Base-by-base conservation (phyloP, 1,140 invertebrate species). In the Andricus grossulariae region DNA sequence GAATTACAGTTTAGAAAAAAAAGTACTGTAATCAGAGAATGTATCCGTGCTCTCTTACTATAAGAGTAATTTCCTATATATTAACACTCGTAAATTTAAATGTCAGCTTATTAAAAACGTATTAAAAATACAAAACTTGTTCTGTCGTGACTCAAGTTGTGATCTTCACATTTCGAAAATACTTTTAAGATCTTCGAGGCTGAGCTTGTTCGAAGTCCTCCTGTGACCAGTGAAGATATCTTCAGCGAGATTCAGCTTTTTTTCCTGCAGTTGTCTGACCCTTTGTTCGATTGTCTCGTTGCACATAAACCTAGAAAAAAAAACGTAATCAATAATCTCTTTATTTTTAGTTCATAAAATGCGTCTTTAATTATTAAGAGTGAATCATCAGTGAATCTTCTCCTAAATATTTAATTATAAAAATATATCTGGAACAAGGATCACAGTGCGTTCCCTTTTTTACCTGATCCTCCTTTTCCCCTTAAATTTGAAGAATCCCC, bases 221-320 rank as follows among this genome's bases (percentile, higher is more conserved):
- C 91, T 92, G 0, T 93, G 92, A 11, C 95, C 96, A 0, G 94
- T 95, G 13, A 97, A 89, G 49, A 98, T 94, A 82, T 93, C 94
- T n/a, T 94, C 92, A 0, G 97, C 97, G 50, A 98, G 85, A n/a
- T 93, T 90, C 39, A 96, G 83, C 87, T 99, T 99, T 49, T 92
- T 93, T 45, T 96, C 92, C 88, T 99, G 98, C 12, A 98, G 91
- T 5, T 91, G 87, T 71, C 95, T 92, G 80, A 99, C 97, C 54
- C 94, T 93, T 83, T 97, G 94, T 89, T 98, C 97, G 39, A 99
- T 95, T 0, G 97, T 98, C 50, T 97, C 94, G 74, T 93, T 88
- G 76, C 95, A 95, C 80, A 98, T 92, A 88, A 98, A 96, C 84
- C 96, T 97, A 86, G 51, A 88, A 88, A 55, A 70, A 74, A 81